phyloP scores from a whole-genome alignment of 23 tunicate genomes.

The Clavelina lepadiformis region DNA sequence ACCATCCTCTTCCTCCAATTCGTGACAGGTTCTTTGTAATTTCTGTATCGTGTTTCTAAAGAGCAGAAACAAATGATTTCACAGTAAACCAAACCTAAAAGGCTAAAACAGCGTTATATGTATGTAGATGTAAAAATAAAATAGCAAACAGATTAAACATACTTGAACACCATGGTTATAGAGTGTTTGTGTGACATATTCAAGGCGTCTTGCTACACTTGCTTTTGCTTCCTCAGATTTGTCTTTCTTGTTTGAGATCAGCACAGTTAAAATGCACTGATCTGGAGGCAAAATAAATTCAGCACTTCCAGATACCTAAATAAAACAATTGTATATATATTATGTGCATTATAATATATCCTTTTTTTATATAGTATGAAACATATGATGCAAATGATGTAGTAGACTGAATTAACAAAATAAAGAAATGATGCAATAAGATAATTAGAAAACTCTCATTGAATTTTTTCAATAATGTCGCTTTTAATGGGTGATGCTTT shows the following conservation, averaged over 20 bases:
- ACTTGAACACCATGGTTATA: constrained; percentile 56
- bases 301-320: constrained; percentile 79
- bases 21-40: constrained; percentile 67
- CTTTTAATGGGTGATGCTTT: too few relatives aligned
- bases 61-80: not conserved
- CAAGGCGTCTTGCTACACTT: constrained; percentile 71
- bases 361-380: too few relatives aligned
- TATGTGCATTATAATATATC: too few relatives aligned
- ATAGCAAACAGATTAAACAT: too few relatives aligned
- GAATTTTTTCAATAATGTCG: too few relatives aligned
- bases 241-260: constrained; percentile 60
- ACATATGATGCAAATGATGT: too few relatives aligned
- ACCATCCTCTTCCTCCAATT: constrained; percentile 19
- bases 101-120: not conserved
- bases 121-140: too few relatives aligned
- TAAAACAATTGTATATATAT: not conserved
- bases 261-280: constrained; percentile 40
- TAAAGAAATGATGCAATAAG: too few relatives aligned
- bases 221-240: constrained; percentile 64
- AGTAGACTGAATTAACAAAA: too few relatives aligned
- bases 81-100: not conserved
- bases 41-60: constrained; percentile 49
- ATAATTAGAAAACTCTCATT: too few relatives aligned
- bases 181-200: constrained; percentile 62
- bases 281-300: constrained; percentile 54